Evolutionary conservation across 2,113 vertebrate species (phyloP), one percentile per base, ranked within the genome.

Genomic region (Monopterus albus): DNA sequence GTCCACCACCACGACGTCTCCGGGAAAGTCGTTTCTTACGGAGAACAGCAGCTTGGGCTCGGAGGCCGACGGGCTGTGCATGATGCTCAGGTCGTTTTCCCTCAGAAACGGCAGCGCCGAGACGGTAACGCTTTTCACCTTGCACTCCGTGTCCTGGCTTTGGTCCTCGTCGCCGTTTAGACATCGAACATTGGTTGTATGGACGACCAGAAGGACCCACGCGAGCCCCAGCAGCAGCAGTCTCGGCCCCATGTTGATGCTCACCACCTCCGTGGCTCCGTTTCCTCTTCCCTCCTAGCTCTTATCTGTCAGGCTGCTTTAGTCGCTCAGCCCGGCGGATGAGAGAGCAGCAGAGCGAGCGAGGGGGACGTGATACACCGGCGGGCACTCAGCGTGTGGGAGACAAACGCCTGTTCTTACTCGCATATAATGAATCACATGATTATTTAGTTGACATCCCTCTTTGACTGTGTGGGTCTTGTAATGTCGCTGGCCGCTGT

Each of bases 41-140:
- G 97, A 98, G 94, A 99, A 99, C 68, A 99, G 96, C 64, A 99
- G 97, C 94, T 99, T 99, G 89, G 97, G 96, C 91, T 99, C 97
- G 31, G 96, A 96, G 95, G 96, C 96, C 92, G 97, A 98, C 36
- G 97, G 95, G 64, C 96, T 97, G 91, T 99, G 97, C 97, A 99
- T 98, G 95, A 99, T 98, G 94, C 95, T 98, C 88, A 99, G 93
- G 94, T 99, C 97, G 92, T 98, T 99, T 79, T 99, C 97, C 40
- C 97, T 87, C 83, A 99, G 82, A 91, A 99, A 99, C 60, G 97
- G 97, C 92, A 99, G 91, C 81, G 97, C 97, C 42, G 97, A 99
- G 89, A 99, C 97, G 31, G 97, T 98, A 86, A 99, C 97, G 93
- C 96, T 99, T 84, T 99, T 99, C 93, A 97, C 95, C 84, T 97